Conservation (phyloP, 2,888 invertebrate genomes). For the Spisula solida region DNA sequence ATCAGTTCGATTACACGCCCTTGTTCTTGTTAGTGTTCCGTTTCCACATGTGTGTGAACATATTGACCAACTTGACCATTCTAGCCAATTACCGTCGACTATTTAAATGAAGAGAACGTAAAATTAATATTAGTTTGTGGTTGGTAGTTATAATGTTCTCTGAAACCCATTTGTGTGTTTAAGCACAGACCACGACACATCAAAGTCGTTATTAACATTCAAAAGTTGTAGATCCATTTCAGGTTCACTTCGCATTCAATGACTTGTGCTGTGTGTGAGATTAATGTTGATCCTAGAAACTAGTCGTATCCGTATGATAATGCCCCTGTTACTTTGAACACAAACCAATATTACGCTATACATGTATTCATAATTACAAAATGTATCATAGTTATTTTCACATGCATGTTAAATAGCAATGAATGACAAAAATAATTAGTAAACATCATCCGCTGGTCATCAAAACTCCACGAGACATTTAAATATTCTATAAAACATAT, state of each 20-base stretch:
- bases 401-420: no score
- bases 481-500: no score
- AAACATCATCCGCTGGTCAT: no score
- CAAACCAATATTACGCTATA: no score
- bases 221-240: not conserved
- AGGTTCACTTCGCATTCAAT: not conserved
- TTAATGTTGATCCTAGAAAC: no score
- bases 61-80: conserved; percentile 7
- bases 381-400: no score
- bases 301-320: no score
- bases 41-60: conserved; percentile 17
- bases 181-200: not conserved
- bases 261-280: not conserved
- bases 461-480: no score
- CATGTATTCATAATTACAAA: no score
- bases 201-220: not conserved
- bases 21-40: not conserved
- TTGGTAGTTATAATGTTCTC: not conserved
- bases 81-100: conserved; percentile 24
- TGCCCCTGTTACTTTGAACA: no score
- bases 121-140: not conserved
- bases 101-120: not conserved
- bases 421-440: no score
- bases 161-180: not conserved
- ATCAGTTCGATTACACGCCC: conserved; percentile 4